Conservation (phyloP, 2,888 invertebrate genomes). For the Chalcosyrphus nemorum region DNA sequence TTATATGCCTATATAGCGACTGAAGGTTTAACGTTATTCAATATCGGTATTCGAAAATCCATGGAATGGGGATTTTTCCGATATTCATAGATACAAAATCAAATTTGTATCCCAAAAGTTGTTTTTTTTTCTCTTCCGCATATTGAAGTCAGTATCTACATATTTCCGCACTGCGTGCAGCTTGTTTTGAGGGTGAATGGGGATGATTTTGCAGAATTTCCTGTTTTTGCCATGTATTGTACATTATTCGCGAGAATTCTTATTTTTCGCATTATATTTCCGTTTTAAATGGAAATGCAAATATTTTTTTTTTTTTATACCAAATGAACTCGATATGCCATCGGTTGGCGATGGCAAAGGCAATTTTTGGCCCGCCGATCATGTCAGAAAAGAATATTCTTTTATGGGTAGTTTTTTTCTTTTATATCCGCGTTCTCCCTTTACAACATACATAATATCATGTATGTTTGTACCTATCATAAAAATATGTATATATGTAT, state of each 20-base stretch:
- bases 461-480: neutral
- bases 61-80: neutral
- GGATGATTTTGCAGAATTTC: neutral
- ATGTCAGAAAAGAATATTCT: neutral
- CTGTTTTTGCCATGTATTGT: neutral
- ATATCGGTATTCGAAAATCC: too few relatives aligned
- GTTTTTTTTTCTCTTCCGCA: neutral
- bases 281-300: slow-evolving; percentile 3
- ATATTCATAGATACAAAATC: slow-evolving; percentile 4
- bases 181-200: neutral
- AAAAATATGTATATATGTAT: neutral
- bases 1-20: neutral
- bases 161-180: neutral
- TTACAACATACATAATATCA: too few relatives aligned
- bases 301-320: neutral
- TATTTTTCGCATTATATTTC: neutral
- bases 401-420: neutral
- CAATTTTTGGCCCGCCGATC: neutral
- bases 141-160: neutral
- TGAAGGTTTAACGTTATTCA: neutral
- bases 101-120: neutral
- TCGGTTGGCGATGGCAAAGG: neutral
- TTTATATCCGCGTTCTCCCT: too few relatives aligned
- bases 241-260: neutral
- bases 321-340: neutral